Evolutionary conservation across 1,140 invertebrate species (phyloP), one percentile per base, ranked within the genome.

Genomic region (Whitmania pigra): DNA sequence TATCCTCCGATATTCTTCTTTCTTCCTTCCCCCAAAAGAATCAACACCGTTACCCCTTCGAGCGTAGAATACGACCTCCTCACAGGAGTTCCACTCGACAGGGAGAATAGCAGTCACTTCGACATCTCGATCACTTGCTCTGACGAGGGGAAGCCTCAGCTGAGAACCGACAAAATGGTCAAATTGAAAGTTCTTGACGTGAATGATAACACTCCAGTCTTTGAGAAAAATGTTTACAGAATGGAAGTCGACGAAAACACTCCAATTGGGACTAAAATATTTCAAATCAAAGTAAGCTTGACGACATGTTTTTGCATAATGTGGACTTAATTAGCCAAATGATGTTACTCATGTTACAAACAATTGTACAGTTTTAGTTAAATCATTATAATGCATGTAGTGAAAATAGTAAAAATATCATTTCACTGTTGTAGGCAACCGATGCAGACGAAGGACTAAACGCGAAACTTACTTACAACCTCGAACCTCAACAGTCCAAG

Each of bases 201-300:
- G 57, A 63, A 63, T 15, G 57, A 63, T 31, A 63, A 63, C 11
- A 1, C 57, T 63, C 57, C 57, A 22, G 29, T 63, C 29, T 63
- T 63, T 63, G 57, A 63, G 29, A 22, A 25, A 22, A 63, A 63
- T 13, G 29, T 31, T 63, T 63, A 25, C 11, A 22, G 29, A 63
- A 31, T 63, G 57, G 22, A 63, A 22, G 29, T 63, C 57, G 57
- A 63, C 22, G 57, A 63, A 63, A 63, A 63, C 18, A 22, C 29
- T 31, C 22, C 57, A 11, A 31, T 63, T 18, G 57, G 57, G 22
- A 25, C 57, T n/a, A 22, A 22, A 13, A 63, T 63, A 63, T 25
- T 63, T 25, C 22, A 31, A 63, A 63, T 31, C 22, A 63, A 63
- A 31, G 57, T 63, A 63, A 25, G 43, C 9, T 17, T 13, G 15